Base-by-base conservation (phyloP, 92 coral and sea anemone species). In the Scolanthus callimorphus region DNA sequence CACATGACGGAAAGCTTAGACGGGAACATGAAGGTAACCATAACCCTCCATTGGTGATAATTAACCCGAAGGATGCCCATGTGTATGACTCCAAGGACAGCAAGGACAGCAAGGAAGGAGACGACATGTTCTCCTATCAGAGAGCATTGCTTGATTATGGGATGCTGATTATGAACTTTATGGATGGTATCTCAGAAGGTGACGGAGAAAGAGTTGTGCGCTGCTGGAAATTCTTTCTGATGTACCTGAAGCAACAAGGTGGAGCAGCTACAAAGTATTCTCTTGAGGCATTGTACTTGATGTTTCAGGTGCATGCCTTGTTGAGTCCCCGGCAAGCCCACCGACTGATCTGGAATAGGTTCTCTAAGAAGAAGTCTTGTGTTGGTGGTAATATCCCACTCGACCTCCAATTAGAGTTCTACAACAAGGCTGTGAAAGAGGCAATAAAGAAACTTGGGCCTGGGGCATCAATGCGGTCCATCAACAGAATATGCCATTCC, bases 391-490 rank as follows among this genome's bases (percentile, higher is more conserved):
- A 82, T 56, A 82, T 82, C 50, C 84, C 86, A 25, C 63, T 82
- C 12, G 89, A 81, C 53, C 68, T 85, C 17, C 68, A 63, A 24
- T 57, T 79, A 38, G 84, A 85, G 56, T 75, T 85, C 39, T 52
- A 39, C 24, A 79, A 85, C 64, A 85, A 80, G 67, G 19, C 74
- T 21, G 77, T 85, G 1, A 85, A 79, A 39, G 86, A 83, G 51
- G 77, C 90, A 31, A 65, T 70, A 39, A 85, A 74, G 73, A 80
- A 85, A 31, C 77, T 80, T 53, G 84, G 87, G 2, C 91, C 94
- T 6, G 57, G 57, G 65, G 88, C 95, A 23, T 70, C 83, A 34
- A 20, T 19, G 46, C 81, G 26, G 27, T 72, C 85, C 13, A 13
- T 82, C 3, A 77, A 82, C 39, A 74, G 90, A 27, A 69, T 87